Base-by-base conservation (phyloP, 2,113 vertebrate genomes). In the Ammodytes dubius region DNA sequence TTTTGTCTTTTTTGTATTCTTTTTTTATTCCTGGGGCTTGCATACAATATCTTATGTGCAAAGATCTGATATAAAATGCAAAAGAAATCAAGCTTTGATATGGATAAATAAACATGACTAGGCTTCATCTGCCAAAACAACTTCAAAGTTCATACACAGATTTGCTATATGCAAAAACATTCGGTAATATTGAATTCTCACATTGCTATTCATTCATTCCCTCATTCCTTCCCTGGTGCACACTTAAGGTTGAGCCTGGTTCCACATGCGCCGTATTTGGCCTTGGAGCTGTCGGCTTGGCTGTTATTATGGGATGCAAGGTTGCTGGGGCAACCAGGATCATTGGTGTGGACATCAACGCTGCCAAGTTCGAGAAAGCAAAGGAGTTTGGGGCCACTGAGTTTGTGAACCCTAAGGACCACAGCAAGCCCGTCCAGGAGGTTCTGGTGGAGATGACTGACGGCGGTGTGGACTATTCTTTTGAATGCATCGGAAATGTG, bases 251-350 rank as follows among this genome's bases (percentile, higher is more conserved):
- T 19, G 96, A 98, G 72, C 90, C 96, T n/a, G 97, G 97, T 17
- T 97, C 98, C n/a, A 96, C 94, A 0, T 98, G 98, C 17, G 98
- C 96, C 0, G 4, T 99, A 9, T 99, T 99, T 0, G 97, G 98
- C 69, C 90, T 98, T 0, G 97, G 98, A 57, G 96, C 97, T 5
- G 96, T 98, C 0, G 97, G 97, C 6, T 92, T 99, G 54, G 97
- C 97, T 0, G 95, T 90, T 5, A 1, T 97, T 50, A 98, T 98
- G 39, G 97, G 97, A 69, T 99, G 97, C 89, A 96, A 97, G 87
- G 91, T 2, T 0, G 96, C 96, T 0, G 97, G 97, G 49, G 98
- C 97, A 53, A 95, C 96, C 74, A 95, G 96, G 79, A 99, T 99
- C 93, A 97, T 99, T 47, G 97, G 87, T 0, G 43, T 98, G 39